Base-by-base conservation (phyloP, 2,797 vertebrate genomes). In the Poecile montanus region DNA sequence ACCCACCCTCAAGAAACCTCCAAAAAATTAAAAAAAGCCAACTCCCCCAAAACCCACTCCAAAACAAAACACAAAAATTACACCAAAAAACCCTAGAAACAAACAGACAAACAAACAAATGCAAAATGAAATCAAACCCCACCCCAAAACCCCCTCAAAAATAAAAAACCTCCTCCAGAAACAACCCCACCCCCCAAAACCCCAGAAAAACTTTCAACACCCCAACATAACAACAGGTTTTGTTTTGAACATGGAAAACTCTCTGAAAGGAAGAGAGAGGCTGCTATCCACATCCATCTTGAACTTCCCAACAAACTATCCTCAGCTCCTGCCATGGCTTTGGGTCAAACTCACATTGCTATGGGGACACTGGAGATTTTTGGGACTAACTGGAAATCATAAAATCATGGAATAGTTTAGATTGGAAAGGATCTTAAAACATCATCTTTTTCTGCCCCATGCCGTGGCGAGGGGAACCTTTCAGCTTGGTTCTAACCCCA, bases 101-200 rank as follows among this genome's bases (percentile, higher is more conserved):
- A 40, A 44, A 30, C 13, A 51, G 56, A 45, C 3, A 50, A 61
- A 45, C 3, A 50, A 61, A 45, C 34, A 17, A 15, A n/a, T 9
- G 2, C 19, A 34, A 70, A 70, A 50, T 19, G 6, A 63, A 22
- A 27, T 3, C 5, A 63, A 71, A 23, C 26, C 17, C 15, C 17
- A 42, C 18, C 18, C 26, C 26, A 36, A 56, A 63, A 63, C 4
- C 10, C 16, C 18, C 18, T 78, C 18, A 42, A 79, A 57, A 42
- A 44, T 22, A 57, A 42, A 72, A 83, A 27, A 45, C 2, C 25
- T 18, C 54, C 32, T 44, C 23, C 22, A 50, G 44, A 50, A 57
- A 26, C 9, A 44, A 17, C 2, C 6, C 2, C 11, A 4, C 3
- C 1, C 7, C 9, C 4, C 1, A 22, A 18, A 44, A 51, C 10